These are phyloP conservation scores for Panorpa germanica DNA, from an alignment of 2,888 invertebrate genomes.

Conservation along the genomic window DNA sequence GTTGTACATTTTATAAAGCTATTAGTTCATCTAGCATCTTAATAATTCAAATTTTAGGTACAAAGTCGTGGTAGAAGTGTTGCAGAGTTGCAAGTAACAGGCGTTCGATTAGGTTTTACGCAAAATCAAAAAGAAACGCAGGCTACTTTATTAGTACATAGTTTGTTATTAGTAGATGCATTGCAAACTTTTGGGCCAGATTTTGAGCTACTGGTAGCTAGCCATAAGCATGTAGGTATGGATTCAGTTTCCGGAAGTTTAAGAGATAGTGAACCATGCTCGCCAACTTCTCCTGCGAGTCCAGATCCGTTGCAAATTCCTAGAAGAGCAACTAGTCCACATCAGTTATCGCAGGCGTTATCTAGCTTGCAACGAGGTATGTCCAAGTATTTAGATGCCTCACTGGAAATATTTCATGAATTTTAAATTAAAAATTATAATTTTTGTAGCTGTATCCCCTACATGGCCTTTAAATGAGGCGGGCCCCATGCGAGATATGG, in stretches of 20 bases:
- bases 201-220: constrained; percentile 85
- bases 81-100: constrained; percentile 83
- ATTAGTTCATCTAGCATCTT: too few relatives aligned
- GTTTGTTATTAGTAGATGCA: constrained; percentile 82
- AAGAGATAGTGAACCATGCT: constrained; percentile 79
- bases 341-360: constrained; percentile 34
- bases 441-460: constrained; percentile 15
- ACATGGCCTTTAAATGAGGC: constrained; percentile 17
- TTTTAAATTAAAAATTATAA: constrained; percentile 10
- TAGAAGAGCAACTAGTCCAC: constrained; percentile 29
- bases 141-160: constrained; percentile 75
- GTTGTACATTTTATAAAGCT: not conserved
- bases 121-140: constrained; percentile 56
- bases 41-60: constrained; percentile 27
- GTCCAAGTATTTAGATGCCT: constrained; percentile 10
- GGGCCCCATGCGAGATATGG: constrained; percentile 26
- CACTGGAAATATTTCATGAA: constrained; percentile 6
- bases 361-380: constrained; percentile 25
- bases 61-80: constrained; percentile 77
- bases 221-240: constrained; percentile 88
- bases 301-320: constrained; percentile 33
- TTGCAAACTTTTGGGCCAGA: constrained; percentile 89
- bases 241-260: constrained; percentile 87
- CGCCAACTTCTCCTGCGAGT: constrained; percentile 67
- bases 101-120: constrained; percentile 59